phyloP scores from a whole-genome alignment of 2,888 invertebrate species.

The Ormia ochracea region DNA sequence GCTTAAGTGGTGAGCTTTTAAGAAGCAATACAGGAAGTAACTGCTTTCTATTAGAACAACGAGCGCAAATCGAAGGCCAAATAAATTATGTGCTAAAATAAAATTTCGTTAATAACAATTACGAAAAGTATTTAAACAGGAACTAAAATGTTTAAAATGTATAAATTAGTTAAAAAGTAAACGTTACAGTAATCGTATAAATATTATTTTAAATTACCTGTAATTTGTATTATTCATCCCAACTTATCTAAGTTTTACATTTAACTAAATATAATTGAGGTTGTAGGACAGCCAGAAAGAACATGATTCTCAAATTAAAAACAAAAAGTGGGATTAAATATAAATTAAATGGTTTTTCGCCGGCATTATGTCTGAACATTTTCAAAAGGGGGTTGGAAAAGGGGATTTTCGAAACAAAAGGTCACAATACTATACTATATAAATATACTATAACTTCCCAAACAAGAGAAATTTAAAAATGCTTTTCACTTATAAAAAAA shows the following conservation, averaged over 20 bases:
- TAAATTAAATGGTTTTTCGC: not conserved
- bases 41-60: not conserved
- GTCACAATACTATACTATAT: too few relatives aligned
- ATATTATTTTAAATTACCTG: not conserved
- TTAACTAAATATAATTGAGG: not conserved
- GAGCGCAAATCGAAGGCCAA: not conserved
- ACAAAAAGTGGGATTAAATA: not conserved
- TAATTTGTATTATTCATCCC: not conserved
- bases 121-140: not conserved
- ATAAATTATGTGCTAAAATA: not conserved
- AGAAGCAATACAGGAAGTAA: not conserved
- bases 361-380: too few relatives aligned
- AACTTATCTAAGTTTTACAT: not conserved
- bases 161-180: not conserved
- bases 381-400: not conserved
- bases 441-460: too few relatives aligned
- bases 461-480: too few relatives aligned
- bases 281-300: not conserved
- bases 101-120: not conserved
- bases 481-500: too few relatives aligned
- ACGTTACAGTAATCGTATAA: not conserved
- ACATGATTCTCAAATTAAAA: conserved; percentile 14
- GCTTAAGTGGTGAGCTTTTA: not conserved
- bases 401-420: too few relatives aligned
- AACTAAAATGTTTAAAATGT: not conserved